phyloP scores from a whole-genome alignment of 2,113 vertebrate genomes.

The Nymphicus hollandicus region DNA sequence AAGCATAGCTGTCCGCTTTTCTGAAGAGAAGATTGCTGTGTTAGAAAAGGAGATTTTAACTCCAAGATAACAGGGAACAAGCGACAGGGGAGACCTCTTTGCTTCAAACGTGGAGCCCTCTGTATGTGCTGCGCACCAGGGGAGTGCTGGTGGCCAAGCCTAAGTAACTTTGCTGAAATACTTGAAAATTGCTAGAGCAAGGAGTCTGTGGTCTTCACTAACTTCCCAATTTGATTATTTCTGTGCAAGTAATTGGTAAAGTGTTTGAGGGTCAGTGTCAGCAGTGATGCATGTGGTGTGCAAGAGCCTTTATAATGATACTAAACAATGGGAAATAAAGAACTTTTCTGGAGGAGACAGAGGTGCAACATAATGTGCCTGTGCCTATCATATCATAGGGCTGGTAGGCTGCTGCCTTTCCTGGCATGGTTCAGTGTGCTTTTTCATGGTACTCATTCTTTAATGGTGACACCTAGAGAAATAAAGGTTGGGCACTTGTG shows the following conservation, averaged over 20 bases:
- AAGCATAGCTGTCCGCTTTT: not conserved
- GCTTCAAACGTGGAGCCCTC: not conserved
- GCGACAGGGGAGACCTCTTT: accelerated
- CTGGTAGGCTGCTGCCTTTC: not conserved
- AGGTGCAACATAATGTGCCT: not conserved
- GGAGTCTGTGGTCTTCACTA: not conserved
- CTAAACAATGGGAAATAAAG: not conserved
- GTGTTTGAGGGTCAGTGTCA: not conserved
- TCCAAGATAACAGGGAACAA: not conserved
- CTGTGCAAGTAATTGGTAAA: not conserved
- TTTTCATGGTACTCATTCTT: not conserved
- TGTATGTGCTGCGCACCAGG: not conserved
- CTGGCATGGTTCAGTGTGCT: not conserved
- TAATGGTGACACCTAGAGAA: not conserved
- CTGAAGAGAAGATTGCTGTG: not conserved
- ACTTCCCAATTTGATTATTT: not conserved
- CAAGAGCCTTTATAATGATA: not conserved
- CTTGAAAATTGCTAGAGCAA: not conserved
- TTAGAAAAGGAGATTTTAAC: not conserved
- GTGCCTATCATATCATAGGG: not conserved
- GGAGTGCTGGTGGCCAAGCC: not conserved
- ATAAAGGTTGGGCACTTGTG: not conserved
- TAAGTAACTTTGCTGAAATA: not conserved
- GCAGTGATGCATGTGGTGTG: not conserved
- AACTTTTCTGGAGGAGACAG: not conserved